A percentile compares a stretch with the other conserved stretches of the same genome.
These are phyloP conservation scores for Cherax destructor DNA, from an alignment of 1,140 invertebrate species.

Conservation along the genomic window DNA sequence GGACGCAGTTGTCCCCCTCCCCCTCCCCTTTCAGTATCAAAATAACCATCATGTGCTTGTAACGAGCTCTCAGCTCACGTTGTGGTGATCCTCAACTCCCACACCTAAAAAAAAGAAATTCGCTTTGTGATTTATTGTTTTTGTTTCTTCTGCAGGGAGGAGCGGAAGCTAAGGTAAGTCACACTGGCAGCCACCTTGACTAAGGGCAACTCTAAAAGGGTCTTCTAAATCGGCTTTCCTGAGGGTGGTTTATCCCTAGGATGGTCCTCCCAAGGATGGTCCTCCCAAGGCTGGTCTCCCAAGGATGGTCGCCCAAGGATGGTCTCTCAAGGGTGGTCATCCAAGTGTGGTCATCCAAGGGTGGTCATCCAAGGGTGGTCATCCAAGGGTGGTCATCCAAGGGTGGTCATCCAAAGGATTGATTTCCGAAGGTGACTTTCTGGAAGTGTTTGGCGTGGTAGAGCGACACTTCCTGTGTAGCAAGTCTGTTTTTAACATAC, in stretches of 20 bases:
- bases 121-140: slow-evolving; percentile 29
- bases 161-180: slow-evolving; percentile 64
- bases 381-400: no score
- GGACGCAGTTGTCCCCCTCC: background rate
- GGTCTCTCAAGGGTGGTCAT: background rate
- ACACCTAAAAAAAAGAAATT: background rate
- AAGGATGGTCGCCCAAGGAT: background rate
- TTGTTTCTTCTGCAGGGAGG: slow-evolving; percentile 66
- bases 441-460: no score
- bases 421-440: no score
- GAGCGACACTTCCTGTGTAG: no score
- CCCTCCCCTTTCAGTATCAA: background rate
- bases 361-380: no score
- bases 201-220: slow-evolving; percentile 51
- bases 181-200: slow-evolving; percentile 19
- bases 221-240: background rate
- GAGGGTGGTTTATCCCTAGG: background rate
- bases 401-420: no score
- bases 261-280: background rate
- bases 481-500: no score
- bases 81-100: background rate
- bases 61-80: no score
- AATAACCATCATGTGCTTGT: no score
- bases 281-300: background rate
- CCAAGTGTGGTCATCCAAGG: no score